Evolutionary conservation across 2,113 vertebrate species (phyloP), one percentile per base, ranked within the genome.

Genomic region (Nibea coibor): DNA sequence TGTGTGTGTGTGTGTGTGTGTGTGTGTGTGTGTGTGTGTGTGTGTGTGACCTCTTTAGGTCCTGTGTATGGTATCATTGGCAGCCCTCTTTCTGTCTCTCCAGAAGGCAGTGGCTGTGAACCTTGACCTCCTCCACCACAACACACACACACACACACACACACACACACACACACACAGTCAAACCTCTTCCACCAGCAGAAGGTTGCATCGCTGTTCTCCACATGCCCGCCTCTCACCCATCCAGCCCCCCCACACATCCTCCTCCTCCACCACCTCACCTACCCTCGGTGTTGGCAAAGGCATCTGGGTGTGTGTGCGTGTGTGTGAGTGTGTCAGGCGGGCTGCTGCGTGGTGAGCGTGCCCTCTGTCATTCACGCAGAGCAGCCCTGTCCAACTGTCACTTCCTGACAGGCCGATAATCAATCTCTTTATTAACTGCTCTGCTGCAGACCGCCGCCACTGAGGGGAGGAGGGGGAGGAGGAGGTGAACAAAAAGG

Each of bases 351-450:
- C 93, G 96, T 95, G 92, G 93, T 91, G 95, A 96, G 93, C 95
- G 50, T 94, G 97, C 96, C 96, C 97, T 97, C 97, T 97, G 97
- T 97, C 97, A 96, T 96, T 97, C 97, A 97, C 75, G 94, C 96
- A 88, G 95, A 95, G 96, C 93, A 91, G 94, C 94, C 94, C 96
- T 97, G 96, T 97, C 96, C 97, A 97, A 96, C 96, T 98, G 97
- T 98, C 97, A 97, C 97, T 96, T 97, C 93, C 88, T 94, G 62
- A 97, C 97, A 97, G 96, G 94, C 95, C 91, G 87, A 96, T 97
- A 97, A 98, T 98, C 97, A 97, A 97, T 98, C 97, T 98, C 97
- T 97, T 97, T 96, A 97, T 97, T 97, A 97, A 96, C 96, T 96
- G 97, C 96, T 97, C 95, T 89, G 75, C 95, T 95, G 96, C 96